phyloP scores from a whole-genome alignment of 2,888 invertebrate genomes.

The Frankliniella fusca region DNA sequence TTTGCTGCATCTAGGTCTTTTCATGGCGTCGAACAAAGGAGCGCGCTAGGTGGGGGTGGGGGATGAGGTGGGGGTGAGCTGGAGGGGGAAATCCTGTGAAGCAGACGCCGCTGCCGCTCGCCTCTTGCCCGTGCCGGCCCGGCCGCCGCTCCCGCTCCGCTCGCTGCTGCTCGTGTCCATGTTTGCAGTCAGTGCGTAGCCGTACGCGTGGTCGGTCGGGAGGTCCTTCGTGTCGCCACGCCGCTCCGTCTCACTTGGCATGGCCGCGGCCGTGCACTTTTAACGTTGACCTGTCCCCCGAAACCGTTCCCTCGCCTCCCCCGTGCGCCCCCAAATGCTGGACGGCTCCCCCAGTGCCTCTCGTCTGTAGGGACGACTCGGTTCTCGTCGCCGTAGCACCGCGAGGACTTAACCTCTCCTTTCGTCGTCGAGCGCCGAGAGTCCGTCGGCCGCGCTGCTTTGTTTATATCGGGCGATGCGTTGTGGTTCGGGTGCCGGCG shows the following conservation, averaged over 20 bases:
- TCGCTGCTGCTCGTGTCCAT: not conserved
- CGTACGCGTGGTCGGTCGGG: not conserved
- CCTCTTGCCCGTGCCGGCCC: too few relatives aligned
- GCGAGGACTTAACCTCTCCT: not conserved
- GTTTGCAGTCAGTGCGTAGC: constrained; percentile 15
- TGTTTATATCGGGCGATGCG: constrained; percentile 9
- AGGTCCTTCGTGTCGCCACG: not conserved
- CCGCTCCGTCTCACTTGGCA: not conserved
- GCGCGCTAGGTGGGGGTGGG: not conserved
- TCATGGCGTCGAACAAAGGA: constrained; percentile 18
- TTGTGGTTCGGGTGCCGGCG: not conserved
- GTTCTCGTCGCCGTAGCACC: not conserved
- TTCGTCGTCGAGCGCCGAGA: not conserved
- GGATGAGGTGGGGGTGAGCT: not conserved
- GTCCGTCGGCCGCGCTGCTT: not conserved
- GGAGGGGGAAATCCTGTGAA: not conserved
- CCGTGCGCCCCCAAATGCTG: too few relatives aligned
- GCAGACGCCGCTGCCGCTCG: not conserved
- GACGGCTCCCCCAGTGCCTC: not conserved
- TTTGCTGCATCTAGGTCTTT: too few relatives aligned
- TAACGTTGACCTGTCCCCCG: not conserved
- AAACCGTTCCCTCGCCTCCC: not conserved
- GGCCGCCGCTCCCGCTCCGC: not conserved
- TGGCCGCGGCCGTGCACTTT: not conserved
- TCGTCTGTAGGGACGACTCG: not conserved